phyloP scores from a whole-genome alignment of 2,888 invertebrate genomes.

The Drosophila nigritarsus region DNA sequence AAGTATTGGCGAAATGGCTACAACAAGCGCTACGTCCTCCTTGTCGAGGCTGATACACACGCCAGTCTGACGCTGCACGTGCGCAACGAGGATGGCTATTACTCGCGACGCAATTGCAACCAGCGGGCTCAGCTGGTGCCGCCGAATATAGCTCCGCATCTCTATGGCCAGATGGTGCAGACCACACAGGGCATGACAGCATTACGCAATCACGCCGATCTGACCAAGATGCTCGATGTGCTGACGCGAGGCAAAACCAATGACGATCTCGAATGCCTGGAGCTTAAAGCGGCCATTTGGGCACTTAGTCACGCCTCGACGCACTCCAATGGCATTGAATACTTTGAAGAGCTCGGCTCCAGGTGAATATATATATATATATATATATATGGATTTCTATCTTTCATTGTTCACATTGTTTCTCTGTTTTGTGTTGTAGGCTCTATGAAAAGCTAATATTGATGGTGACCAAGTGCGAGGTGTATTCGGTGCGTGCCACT shows the following conservation, averaged over 20 bases:
- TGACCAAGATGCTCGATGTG: constrained; percentile 79
- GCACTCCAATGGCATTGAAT: constrained; percentile 90
- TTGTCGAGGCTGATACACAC: constrained; percentile 95
- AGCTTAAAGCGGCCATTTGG: constrained; percentile 96
- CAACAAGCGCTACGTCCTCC: constrained; percentile 92
- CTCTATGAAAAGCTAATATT: constrained; percentile 86
- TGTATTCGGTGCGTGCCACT: constrained; percentile 95
- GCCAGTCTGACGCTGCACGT: constrained; percentile 94
- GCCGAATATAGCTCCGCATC: constrained; percentile 88
- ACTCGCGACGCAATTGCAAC: constrained; percentile 89
- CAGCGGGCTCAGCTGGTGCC: constrained; percentile 86
- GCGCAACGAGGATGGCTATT: constrained; percentile 91
- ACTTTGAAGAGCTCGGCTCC: constrained; percentile 86
- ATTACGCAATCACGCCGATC: constrained; percentile 81
- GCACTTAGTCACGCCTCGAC: constrained; percentile 93
- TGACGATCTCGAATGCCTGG: constrained; percentile 89
- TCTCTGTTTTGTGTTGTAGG: constrained; percentile 48
- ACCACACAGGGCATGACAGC: constrained; percentile 86
- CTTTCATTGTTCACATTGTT: neutral
- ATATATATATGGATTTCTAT: neutral
- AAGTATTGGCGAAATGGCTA: constrained; percentile 92
- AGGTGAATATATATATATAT: constrained; percentile 65
- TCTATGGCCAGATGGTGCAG: constrained; percentile 93
- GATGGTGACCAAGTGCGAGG: constrained; percentile 91
- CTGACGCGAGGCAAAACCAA: constrained; percentile 86